A percentile compares a stretch with the other conserved stretches of the same genome.
These are phyloP conservation scores for Pseudanteris insignis DNA, from an alignment of 2,888 invertebrate species.

Conservation along the genomic window DNA sequence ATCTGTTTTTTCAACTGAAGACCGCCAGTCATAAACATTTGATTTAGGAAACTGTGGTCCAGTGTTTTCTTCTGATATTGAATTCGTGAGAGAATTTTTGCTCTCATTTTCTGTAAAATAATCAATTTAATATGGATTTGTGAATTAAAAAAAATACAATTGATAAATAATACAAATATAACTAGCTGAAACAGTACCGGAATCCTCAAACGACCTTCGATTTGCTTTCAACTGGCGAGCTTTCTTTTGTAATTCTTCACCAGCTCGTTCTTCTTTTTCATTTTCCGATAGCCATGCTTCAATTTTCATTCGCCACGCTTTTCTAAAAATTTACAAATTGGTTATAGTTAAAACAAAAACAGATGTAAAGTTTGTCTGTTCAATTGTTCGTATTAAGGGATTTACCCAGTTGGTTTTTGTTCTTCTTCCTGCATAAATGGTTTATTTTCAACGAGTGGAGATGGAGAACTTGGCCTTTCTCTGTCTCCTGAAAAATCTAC, in stretches of 20 bases:
- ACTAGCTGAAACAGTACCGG: too few relatives aligned
- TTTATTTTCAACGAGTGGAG: conserved; percentile 71
- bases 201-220: conserved; percentile 84
- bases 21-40: conserved; percentile 82
- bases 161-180: too few relatives aligned
- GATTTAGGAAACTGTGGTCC: conserved; percentile 69
- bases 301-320: conserved; percentile 90
- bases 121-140: too few relatives aligned
- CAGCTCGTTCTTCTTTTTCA: conserved; percentile 80
- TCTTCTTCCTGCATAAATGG: conserved; percentile 68
- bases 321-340: conserved; percentile 64
- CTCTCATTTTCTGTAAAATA: conserved; percentile 80
- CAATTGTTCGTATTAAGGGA: too few relatives aligned
- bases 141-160: too few relatives aligned
- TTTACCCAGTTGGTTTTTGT: conserved; percentile 71
- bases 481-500: conserved; percentile 79
- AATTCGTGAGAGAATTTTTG: conserved; percentile 75
- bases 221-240: conserved; percentile 75
- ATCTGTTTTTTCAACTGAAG: conserved; percentile 83
- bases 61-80: conserved; percentile 77
- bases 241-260: conserved; percentile 75
- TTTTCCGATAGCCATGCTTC: conserved; percentile 91
- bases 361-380: too few relatives aligned
- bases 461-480: conserved; percentile 78
- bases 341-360: conserved; percentile 5